Evolutionary conservation across 2,888 invertebrate species (phyloP), one percentile per base, ranked within the genome.

Genomic region (Cyaniris semiargus): DNA sequence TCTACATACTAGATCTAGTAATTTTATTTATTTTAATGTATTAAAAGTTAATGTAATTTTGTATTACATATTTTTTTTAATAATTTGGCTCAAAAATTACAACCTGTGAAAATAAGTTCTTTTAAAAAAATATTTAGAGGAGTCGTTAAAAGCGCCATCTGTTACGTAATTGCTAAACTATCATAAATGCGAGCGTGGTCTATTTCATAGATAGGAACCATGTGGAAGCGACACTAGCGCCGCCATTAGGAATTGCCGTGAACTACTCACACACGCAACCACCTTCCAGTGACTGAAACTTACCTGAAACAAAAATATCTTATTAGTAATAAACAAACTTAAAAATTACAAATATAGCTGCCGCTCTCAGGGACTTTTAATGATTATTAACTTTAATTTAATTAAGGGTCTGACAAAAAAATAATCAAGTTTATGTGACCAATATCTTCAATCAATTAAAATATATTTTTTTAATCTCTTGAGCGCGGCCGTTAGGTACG

Each of bases 211-310:
- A 79, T 74, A 76, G 75, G 78, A 79, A 81, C 80, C 81, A 79
- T 79, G 60, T 71, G 74, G 44, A 78, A 70, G 71, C 80, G 79
- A 79, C 74, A n/a, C 72, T 38, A 79, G 81, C 81, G 81, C 81
- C 79, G 48, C 53, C 27, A 21, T 27, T 18, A 72, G 70, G 58
- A 53, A 38, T 66, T 56, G 18, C 70, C 18, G 5, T 44, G 77
- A 76, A 78, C 77, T 79, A 79, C 74, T 74, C 48, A 74, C 74
- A 74, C 27, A 44, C 53, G 53, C 48, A 15, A 53, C 48, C 53
- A 74, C 44, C 48, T 74, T 44, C 3, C 23, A 27, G 18, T 15
- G 6, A 48, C 23, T n/a, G 71, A 44, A 74, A 74, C 53, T 74
- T 53, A 74, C 74, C 74, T 74, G 74, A 18, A 74, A 74, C 18